Evolutionary conservation across 1,140 invertebrate genomes (phyloP), one percentile per base, ranked within the genome.

Genomic region (Drosophila azteca): DNA sequence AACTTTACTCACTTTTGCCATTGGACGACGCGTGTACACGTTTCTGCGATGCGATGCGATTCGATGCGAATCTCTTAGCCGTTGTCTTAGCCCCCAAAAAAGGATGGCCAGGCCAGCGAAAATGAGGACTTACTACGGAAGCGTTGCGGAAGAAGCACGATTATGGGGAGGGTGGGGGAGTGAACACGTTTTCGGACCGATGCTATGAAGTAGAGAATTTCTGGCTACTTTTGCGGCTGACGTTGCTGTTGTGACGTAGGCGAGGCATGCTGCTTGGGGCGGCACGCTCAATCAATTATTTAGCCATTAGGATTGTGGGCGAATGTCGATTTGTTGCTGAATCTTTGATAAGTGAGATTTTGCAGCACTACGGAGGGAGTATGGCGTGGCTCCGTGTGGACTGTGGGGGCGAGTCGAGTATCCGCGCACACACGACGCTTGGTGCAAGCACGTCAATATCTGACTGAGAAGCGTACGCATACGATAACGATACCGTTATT

Each of bases 401-500:
- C n/a, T 26, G 26, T 29, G 29, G 35, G 59, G 55, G n/a, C 35
- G 39, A 22, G 31, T 43, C 31, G 9, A 35, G 20, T 13, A 22
- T 46, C 59, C 63, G 45, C 75, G 78, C 51, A 63, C 50, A 67
- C 54, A 70, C 65, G 82, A 60, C 62, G 54, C 63, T 85, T 85
- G 46, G 41, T 50, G 63, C 67, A 78, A 67, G 78, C 78, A 87
- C 82, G 78, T 87, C 82, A 87, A 61, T 76, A 79, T 85, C 63
- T 87, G 82, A 87, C 82, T 87, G 78, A 39, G 35, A 13, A 78
- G 70, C 52, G 75, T 85, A 57, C 64, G 74, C 57, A 1, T 20
- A 77, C 75, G 74, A 88, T 79, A 82, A 88, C 83, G 75, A 87
- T 85, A 85, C 82, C 83, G 66, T 68, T 85, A 88, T 85, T 82